These are phyloP conservation scores for Numenius arquata DNA, from an alignment of 2,113 vertebrate species.

Conservation along the genomic window DNA sequence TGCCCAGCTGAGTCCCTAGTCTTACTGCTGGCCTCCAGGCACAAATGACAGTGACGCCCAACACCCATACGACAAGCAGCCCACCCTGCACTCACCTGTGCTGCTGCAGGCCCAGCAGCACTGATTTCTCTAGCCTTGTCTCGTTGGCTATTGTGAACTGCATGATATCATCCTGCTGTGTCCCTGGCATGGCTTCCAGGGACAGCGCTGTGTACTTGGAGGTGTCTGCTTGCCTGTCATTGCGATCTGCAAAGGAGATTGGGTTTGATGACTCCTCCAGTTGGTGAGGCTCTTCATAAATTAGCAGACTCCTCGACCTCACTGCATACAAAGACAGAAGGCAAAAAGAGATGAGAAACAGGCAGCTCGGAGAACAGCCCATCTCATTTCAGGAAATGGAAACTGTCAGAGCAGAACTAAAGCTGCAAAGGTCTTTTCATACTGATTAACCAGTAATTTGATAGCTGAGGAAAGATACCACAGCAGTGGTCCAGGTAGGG, in stretches of 20 bases:
- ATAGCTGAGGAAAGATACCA: not conserved
- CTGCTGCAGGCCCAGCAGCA: conserved; percentile 84
- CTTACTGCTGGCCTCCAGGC: not conserved
- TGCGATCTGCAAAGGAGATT: conserved; percentile 80
- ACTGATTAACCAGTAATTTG: not conserved
- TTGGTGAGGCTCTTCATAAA: conserved; percentile 81
- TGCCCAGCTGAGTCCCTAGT: not conserved
- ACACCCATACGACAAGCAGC: accelerated
- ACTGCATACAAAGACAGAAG: conserved; percentile 71
- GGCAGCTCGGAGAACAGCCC: not conserved
- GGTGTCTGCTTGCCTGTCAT: conserved; percentile 74
- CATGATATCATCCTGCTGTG: conserved; percentile 60
- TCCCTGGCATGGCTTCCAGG: conserved; percentile 63
- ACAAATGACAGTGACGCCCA: not conserved
- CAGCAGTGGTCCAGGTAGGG: not conserved
- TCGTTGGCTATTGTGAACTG: conserved; percentile 83
- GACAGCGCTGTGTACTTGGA: conserved; percentile 76
- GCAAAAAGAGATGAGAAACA: not conserved
- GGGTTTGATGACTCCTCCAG: conserved; percentile 80
- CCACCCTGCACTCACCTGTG: conserved; percentile 70
- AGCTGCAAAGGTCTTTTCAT: not conserved
- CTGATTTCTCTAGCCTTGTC: conserved; percentile 78
- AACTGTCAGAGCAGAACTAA: not conserved
- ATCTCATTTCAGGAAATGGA: not conserved
- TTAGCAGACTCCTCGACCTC: conserved; percentile 90